Base-by-base conservation (phyloP, 2,888 invertebrate genomes). In the Vesta saturnalis region DNA sequence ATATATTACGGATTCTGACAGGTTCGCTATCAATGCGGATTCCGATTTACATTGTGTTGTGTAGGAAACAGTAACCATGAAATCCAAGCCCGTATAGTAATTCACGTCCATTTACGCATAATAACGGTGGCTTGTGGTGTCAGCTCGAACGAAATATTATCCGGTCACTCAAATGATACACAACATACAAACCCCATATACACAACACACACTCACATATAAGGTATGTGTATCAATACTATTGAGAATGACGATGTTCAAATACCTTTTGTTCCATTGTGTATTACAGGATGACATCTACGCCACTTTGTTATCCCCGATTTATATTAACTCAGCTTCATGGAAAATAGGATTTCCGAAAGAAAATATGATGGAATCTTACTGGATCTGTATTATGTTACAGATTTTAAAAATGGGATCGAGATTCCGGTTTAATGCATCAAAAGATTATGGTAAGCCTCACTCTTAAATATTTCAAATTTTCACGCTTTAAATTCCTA, bases 81-180 rank as follows among this genome's bases (percentile, higher is more conserved):
- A 60, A 60, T 60, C 59, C 46, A 39, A 56, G 35, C 57, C 59
- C 60, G 60, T 55, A 22, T 60, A 56, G 47, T 68, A 68, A 68
- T 68, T 68, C 64, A 68, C 56, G 68, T 57, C 60, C 64, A 60
- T 68, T 68, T 64, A 68, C 64, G 68, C 56, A 68, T 68, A 68
- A 68, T 68, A 67, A 60, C 60, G 35, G 68, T 64, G 68, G 68
- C 60, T 64, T 60, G 52, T 57, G 19, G 67, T 60, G 64, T 68
- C 64, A 68, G 23, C 18, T 57, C 18, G 47, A 47, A 39, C 60
- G 56, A 68, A 68, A 68, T 68, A 68, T 68, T 64, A 64, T 65
- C 64, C 60, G 64, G 23, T 56, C 67, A 56, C 46, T 56, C 60
- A 64, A 46, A 64, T 56, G 64, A 64, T 60, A 64, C 16, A 59